A percentile compares a stretch with the other conserved stretches of the same genome.
Evolutionary conservation across 2,797 vertebrate species (phyloP).

Genomic region (Cyprinodon diabolis): DNA sequence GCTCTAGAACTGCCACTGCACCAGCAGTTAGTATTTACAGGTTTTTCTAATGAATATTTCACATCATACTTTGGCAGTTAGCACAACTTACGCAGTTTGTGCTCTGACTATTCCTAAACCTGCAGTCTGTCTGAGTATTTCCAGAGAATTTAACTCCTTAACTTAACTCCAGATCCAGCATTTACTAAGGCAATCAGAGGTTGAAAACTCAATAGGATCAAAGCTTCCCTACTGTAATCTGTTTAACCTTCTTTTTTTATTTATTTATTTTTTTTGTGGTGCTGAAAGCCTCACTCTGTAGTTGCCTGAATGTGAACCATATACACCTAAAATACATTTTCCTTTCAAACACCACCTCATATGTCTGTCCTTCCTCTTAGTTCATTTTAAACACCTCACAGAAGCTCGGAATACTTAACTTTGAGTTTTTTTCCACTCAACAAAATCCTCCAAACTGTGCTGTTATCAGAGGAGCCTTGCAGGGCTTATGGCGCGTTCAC

Average conservation of each 20-base stretch:
- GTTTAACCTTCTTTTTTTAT: background rate
- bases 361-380: background rate
- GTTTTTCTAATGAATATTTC: background rate
- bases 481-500: background rate
- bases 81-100: background rate
- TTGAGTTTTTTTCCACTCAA: conserved; percentile 1
- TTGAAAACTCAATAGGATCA: background rate
- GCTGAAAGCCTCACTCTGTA: background rate
- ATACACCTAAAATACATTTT: background rate
- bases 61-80: background rate
- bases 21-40: background rate
- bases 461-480: conserved; percentile 1
- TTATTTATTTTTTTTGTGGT: background rate
- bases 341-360: background rate
- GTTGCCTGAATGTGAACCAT: background rate
- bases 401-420: background rate
- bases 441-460: background rate
- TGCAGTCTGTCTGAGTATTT: background rate
- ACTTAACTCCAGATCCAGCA: background rate
- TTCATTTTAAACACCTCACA: background rate
- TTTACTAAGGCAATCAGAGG: background rate
- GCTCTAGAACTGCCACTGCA: background rate
- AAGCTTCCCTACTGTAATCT: background rate
- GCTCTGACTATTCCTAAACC: background rate
- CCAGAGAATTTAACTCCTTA: background rate